Percentiles rank a stretch among this genome's conserved stretches.
phyloP scores from a whole-genome alignment of 2,797 vertebrate species.

The Taeniopygia guttata region DNA sequence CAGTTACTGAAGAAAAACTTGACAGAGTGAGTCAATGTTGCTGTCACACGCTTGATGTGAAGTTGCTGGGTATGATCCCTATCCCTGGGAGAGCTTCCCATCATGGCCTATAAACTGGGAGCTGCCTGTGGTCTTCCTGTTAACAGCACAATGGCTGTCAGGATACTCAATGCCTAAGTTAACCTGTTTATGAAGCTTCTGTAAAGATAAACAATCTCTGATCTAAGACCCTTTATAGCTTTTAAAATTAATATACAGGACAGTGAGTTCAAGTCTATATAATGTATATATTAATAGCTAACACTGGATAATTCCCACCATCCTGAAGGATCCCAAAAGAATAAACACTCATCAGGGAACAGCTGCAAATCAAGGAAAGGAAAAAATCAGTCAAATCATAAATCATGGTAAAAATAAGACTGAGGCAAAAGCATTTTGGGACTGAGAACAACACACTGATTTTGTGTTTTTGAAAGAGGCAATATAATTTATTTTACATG shows the following conservation, averaged over 20 bases:
- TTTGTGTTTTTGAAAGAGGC: slow-evolving; percentile 1
- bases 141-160: neutral
- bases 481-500: neutral
- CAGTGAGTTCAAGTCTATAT: neutral
- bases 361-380: neutral
- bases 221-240: neutral
- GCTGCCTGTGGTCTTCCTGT: neutral
- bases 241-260: neutral
- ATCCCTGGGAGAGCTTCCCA: neutral
- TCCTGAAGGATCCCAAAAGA: slow-evolving; percentile 2
- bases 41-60: neutral
- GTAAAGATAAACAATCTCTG: neutral
- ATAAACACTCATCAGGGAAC: neutral
- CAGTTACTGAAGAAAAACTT: slow-evolving; percentile 17
- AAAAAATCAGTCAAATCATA: neutral
- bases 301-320: neutral
- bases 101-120: neutral
- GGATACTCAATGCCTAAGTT: neutral
- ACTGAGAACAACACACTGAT: neutral
- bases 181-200: neutral
- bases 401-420: neutral
- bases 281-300: neutral
- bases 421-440: neutral
- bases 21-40: slow-evolving; percentile 5
- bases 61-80: neutral